Evolutionary conservation across 2,888 invertebrate species (phyloP).

Genomic region (Ichneumoninae sp.): DNA sequence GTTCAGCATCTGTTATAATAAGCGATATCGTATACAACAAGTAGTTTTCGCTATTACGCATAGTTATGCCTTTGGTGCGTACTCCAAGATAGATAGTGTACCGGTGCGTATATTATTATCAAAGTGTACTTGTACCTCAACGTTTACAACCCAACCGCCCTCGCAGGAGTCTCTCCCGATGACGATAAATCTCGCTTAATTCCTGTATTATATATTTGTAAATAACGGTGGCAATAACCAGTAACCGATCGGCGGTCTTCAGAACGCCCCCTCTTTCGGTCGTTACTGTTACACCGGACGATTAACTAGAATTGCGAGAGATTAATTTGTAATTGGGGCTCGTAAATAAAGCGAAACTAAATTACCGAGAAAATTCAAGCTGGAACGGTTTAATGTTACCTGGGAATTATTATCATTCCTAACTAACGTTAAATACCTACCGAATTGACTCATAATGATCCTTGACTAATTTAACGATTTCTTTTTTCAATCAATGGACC

Average conservation of each 20-base stretch:
- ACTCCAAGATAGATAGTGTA: not conserved
- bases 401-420: not conserved
- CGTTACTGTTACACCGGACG: constrained; percentile 20
- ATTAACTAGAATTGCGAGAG: constrained; percentile 43
- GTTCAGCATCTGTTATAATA: constrained; percentile 63
- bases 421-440: not conserved
- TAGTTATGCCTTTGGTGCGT: constrained; percentile 33
- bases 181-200: constrained; percentile 54
- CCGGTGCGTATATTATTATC: constrained; percentile 48
- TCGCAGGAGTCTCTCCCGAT: constrained; percentile 40
- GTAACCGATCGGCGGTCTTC: constrained; percentile 8
- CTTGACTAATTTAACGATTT: not conserved
- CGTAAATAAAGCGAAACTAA: constrained; percentile 28
- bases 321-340: constrained; percentile 47
- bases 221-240: constrained; percentile 58
- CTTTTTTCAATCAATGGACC: not conserved
- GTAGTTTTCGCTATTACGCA: constrained; percentile 61
- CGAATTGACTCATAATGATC: not conserved
- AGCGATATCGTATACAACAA: constrained; percentile 59
- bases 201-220: constrained; percentile 52
- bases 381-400: not conserved
- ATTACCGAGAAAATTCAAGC: not conserved
- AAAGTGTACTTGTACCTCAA: constrained; percentile 52
- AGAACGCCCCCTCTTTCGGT: constrained; percentile 17
- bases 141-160: constrained; percentile 60